Base-by-base conservation (phyloP, 2,113 vertebrate genomes). In the Prinia subflava region DNA sequence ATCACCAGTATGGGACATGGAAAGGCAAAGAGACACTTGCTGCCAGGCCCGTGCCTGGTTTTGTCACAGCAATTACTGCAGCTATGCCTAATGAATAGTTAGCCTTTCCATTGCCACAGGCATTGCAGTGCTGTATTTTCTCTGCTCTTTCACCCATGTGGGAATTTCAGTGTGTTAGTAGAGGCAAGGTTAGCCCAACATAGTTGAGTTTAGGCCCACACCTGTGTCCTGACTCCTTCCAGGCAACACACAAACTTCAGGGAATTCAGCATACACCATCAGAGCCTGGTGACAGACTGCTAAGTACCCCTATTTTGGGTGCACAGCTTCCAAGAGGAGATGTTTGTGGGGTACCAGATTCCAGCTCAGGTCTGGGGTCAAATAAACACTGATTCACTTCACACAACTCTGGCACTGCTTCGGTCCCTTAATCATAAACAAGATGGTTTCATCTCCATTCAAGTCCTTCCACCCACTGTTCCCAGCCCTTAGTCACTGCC, bases 381-480 rank as follows among this genome's bases (percentile, higher is more conserved):
- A 86, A 16, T 10, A 90, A 96, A 90, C 21, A 33, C 20, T 10
- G 7, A 80, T 63, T 77, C 44, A 47, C 11, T 60, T 44, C n/a
- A 24, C 52, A 77, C 39, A 90, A 35, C 27, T 59, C 20, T 28
- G 30, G 50, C 41, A 53, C 14, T 30, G 67, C 79, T 80, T 27
- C 33, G 28, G 19, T 81, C 55, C 22, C 67, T 76, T 24, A 8
- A 74, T 77, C 46, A 94, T 37, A 70, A 92, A 83, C 1, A 1
- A 55, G 35, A 52, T 30, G 31, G 64, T 25, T 92, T 92, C 76
- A 93, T 83, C 92, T 69, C 47, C 82, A 56, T 52, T 93, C 85
- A 69, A 92, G 75, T 80, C 83, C 68, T 74, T 92, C 89, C 83
- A 96, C 94, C 91, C 75, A 74, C 91, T 52, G 52, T 67, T 95